Base-by-base conservation (phyloP, 1,140 invertebrate species). In the Musca domestica region DNA sequence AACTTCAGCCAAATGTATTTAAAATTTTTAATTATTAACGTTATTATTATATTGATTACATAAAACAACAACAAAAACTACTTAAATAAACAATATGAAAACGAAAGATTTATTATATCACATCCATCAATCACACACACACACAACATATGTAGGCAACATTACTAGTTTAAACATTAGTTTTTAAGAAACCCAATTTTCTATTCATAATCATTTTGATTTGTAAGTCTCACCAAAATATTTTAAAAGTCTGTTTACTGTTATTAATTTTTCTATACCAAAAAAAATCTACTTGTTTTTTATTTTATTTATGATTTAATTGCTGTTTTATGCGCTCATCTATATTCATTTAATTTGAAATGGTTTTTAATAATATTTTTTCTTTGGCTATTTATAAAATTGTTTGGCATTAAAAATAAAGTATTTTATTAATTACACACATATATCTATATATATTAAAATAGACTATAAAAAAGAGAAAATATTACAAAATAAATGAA, bases 1-100 rank as follows among this genome's bases (percentile, higher is more conserved):
- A 61, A 61, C 56, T 61, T 61, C 56, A 61, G 56, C 56, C 56
- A 61, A 61, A 61, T 61, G 56, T 61, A 61, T 61, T 61, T 61
- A 61, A 61, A 61, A 20, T 61, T 41, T 41, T 51, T 41, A 41
- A 41, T 41, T 61, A 61, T 61, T 19, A 61, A 34, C n/a, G 34
- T 41, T 41, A 41, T 41, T 41, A 41, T 41, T 41, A 41, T 10
- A 41, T 30, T 30, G 34, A 41, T 41, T 41, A 41, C 34, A n/a
- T n/a, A n/a, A n/a, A n/a, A n/a, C n/a, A 41, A 12, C 10, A 41
- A 30, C 27, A 30, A 20, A 30, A 41, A 34, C 19, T 61, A 41
- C 27, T 61, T 34, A 61, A 61, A n/a, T 41, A 58, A 58, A 58
- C 12, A 34, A 61, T 41, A 34, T 56, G 23, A 34, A 17, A 34